Conservation (phyloP, 2,113 vertebrate genomes). For the Burhinus oedicnemus region DNA sequence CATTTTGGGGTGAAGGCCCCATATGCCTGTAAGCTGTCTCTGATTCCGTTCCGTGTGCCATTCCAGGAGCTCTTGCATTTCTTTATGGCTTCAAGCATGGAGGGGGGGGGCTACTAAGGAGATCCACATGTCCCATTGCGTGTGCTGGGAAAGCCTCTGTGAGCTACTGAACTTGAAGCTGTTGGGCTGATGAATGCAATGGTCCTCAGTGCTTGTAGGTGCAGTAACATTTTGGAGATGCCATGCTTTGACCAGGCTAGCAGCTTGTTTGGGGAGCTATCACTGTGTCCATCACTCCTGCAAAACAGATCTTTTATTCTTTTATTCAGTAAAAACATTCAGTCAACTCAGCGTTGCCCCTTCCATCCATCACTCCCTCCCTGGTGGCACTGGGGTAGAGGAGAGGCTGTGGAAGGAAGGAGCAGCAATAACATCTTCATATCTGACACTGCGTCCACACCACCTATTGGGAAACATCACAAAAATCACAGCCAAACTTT, state of each 20-base stretch:
- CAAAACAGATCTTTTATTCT: neutral
- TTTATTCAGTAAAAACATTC: neutral
- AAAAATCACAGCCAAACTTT: neutral
- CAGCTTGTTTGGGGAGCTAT: neutral
- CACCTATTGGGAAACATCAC: neutral
- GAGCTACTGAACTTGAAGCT: neutral
- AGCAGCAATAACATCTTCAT: neutral
- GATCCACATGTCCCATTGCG: neutral
- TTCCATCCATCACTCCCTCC: neutral
- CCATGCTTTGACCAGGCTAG: neutral
- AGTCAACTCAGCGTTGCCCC: neutral
- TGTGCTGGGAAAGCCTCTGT: neutral
- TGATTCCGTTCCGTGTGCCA: neutral
- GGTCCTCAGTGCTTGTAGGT: neutral
- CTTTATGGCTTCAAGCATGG: neutral
- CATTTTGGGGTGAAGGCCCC: neutral
- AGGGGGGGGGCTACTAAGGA: neutral
- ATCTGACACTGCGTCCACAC: rapidly evolving
- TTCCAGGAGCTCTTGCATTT: too few species aligned
- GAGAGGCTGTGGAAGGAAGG: neutral
- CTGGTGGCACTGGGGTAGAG: neutral
- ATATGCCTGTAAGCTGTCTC: neutral
- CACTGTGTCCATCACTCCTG: neutral
- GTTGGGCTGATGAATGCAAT: neutral
- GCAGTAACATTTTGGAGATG: neutral